A percentile compares a stretch with the other conserved stretches of the same genome.
Conservation (phyloP, 2,113 vertebrate species). For the Panthera uncia region DNA sequence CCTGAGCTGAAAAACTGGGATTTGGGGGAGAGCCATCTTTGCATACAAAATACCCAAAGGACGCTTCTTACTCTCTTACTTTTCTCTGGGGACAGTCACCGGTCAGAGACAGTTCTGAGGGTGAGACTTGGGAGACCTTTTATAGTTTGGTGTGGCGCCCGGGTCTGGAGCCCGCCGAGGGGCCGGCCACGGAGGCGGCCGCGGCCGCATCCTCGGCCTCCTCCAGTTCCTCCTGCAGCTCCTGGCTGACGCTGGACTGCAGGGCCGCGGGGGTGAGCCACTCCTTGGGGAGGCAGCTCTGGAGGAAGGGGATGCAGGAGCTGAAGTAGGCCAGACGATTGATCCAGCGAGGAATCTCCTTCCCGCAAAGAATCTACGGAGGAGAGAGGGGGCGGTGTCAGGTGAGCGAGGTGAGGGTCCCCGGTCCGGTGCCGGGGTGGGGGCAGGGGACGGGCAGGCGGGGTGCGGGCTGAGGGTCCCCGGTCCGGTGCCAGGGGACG, state of each 20-base stretch:
- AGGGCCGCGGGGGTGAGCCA: slow-evolving; percentile 98
- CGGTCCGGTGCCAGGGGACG: not conserved
- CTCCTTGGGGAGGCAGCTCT: slow-evolving; percentile 99
- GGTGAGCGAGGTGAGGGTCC: not conserved
- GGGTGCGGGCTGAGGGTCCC: not conserved
- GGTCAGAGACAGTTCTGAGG: slow-evolving; percentile 79
- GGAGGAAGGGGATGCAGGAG: slow-evolving; percentile 98
- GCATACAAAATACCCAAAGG: slow-evolving; percentile 82
- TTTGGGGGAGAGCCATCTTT: slow-evolving; percentile 82
- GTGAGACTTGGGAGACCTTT: slow-evolving; percentile 77
- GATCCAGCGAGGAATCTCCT: slow-evolving; percentile 99
- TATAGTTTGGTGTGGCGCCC: slow-evolving; percentile 94
- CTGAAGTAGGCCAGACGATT: slow-evolving; percentile 99
- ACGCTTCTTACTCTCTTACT: slow-evolving; percentile 69
- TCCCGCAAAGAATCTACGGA: slow-evolving; percentile 95
- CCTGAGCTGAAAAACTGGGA: slow-evolving; percentile 87
- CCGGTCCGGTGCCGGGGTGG: not conserved
- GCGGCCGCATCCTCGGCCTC: slow-evolving; percentile 95
- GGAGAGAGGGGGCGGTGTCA: not conserved
- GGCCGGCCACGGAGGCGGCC: slow-evolving; percentile 87
- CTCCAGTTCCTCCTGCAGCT: slow-evolving; percentile 95
- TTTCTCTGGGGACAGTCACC: slow-evolving; percentile 79
- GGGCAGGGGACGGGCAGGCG: fast-evolving
- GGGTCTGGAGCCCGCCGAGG: slow-evolving; percentile 86
- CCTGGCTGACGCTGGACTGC: slow-evolving; percentile 98